Evolutionary conservation across 2,113 vertebrate species (phyloP).

Genomic region (Micronycteris hirsuta): DNA sequence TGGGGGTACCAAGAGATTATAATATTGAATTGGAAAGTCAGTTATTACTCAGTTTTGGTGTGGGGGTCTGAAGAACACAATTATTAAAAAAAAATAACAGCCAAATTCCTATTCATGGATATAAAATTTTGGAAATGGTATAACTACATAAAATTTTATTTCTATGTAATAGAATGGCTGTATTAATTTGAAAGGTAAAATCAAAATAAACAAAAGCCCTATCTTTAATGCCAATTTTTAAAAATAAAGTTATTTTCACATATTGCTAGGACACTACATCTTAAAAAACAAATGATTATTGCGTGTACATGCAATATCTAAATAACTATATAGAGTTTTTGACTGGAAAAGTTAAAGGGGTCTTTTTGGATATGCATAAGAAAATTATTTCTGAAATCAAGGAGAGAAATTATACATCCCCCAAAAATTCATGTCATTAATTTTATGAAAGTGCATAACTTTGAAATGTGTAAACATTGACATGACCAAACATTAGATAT

Average conservation of each 20-base stretch:
- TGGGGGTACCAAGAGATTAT: not conserved
- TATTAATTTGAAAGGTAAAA: not conserved
- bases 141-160: not conserved
- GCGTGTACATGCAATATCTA: not conserved
- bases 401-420: not conserved
- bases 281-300: not conserved
- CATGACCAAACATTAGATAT: not conserved
- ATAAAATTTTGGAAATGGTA: not conserved
- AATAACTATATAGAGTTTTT: not conserved
- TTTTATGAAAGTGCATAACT: not conserved
- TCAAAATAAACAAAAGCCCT: not conserved
- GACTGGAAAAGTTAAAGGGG: not conserved
- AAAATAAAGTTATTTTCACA: not conserved
- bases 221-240: not conserved
- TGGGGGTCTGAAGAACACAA: not conserved
- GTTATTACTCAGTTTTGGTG: not conserved
- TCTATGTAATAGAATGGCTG: not conserved
- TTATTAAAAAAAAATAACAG: not conserved
- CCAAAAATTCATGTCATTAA: not conserved
- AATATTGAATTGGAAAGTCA: not conserved
- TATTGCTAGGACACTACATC: not conserved
- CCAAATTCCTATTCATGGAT: not conserved
- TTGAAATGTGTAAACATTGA: not conserved
- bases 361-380: not conserved
- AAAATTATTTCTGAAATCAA: not conserved